Evolutionary conservation across 2,797 vertebrate genomes (phyloP).

Genomic region (Lithobates sylvaticus): DNA sequence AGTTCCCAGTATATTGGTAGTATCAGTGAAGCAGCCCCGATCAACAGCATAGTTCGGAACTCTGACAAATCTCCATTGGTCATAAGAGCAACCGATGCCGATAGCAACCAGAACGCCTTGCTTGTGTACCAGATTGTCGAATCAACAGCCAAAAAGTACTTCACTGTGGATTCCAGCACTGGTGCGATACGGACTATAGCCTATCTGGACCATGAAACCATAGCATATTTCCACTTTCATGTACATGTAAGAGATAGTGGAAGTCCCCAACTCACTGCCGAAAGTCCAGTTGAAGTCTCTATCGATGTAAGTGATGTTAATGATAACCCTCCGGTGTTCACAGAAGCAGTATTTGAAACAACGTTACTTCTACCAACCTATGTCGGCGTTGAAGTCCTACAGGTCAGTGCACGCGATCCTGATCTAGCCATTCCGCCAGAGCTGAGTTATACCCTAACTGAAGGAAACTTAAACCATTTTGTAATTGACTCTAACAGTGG

Average conservation of each 20-base stretch:
- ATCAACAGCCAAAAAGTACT: constrained; percentile 92
- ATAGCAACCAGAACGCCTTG: constrained; percentile 92
- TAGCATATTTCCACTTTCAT: constrained; percentile 88
- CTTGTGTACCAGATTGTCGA: constrained; percentile 96
- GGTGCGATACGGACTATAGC: constrained; percentile 95
- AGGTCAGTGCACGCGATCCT: constrained; percentile 89
- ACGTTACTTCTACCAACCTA: constrained; percentile 92
- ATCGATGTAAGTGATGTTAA: constrained; percentile 94
- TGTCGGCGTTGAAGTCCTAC: constrained; percentile 90
- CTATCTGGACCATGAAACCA: constrained; percentile 91
- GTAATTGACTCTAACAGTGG: constrained; percentile 86
- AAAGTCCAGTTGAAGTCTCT: constrained; percentile 90
- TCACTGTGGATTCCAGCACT: constrained; percentile 93
- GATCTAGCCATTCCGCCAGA: constrained; percentile 88
- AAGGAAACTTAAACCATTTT: constrained; percentile 89
- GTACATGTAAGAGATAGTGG: constrained; percentile 95
- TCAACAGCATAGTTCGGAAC: constrained; percentile 90
- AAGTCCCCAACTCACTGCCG: constrained; percentile 90
- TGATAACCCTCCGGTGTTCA: constrained; percentile 92
- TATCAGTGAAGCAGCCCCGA: constrained; percentile 90
- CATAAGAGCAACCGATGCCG: constrained; percentile 90
- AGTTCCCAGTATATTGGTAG: constrained; percentile 86
- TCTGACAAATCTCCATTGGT: constrained; percentile 85
- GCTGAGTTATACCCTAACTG: constrained; percentile 87
- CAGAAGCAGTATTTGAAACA: constrained; percentile 88